Conservation (phyloP, 2,113 vertebrate species). For the Laterallus jamaicensis region DNA sequence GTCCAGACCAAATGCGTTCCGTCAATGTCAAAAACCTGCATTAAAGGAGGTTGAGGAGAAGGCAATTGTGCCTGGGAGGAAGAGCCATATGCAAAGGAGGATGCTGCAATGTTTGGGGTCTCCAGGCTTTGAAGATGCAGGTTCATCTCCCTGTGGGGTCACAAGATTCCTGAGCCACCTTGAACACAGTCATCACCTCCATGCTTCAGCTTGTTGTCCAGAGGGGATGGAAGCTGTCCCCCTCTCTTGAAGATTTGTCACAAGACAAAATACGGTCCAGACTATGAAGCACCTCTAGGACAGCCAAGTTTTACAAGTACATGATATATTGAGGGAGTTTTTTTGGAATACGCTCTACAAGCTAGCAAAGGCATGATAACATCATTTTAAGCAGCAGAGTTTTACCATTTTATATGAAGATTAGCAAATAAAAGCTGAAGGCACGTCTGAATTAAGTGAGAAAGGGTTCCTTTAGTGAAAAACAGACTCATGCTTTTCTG, state of each 20-base stretch:
- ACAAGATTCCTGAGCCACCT: no score
- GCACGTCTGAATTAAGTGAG: neutral
- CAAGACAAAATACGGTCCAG: neutral
- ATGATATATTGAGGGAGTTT: fast-evolving
- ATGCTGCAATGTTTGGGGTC: neutral
- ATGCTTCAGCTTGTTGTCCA: neutral
- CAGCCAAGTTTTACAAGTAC: neutral
- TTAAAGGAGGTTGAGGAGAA: neutral
- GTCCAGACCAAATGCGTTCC: neutral
- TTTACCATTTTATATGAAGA: neutral
- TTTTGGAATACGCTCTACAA: neutral
- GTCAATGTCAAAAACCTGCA: neutral
- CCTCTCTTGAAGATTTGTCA: neutral
- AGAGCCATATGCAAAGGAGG: neutral
- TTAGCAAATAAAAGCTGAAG: neutral
- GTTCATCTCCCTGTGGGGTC: neutral
- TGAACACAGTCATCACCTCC: neutral
- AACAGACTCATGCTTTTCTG: neutral
- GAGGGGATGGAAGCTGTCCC: neutral
- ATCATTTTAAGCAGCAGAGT: neutral
- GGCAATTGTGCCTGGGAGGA: neutral
- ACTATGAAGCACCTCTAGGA: neutral
- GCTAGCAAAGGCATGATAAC: neutral
- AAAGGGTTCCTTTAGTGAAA: neutral
- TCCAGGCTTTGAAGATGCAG: neutral